Percentiles rank a stretch among this genome's conserved stretches.
Evolutionary conservation across 2,888 invertebrate species (phyloP).

Genomic region (Encarsia formosa): DNA sequence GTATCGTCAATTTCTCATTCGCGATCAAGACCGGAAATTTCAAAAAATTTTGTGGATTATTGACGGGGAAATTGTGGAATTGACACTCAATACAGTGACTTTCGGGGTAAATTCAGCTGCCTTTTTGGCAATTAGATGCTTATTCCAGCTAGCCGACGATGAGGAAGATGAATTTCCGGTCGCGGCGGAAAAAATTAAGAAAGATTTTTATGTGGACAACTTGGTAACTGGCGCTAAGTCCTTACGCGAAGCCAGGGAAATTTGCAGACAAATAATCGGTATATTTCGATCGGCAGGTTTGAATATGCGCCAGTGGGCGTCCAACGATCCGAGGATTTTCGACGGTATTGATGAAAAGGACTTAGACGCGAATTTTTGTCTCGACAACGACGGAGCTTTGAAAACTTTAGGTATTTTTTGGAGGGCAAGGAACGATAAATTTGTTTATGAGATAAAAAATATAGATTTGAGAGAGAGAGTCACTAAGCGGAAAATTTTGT

Average conservation of each 20-base stretch:
- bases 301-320: constrained; percentile 10
- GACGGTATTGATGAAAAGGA: background rate
- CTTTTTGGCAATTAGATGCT: constrained; percentile 2
- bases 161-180: background rate
- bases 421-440: constrained; percentile 20
- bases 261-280: background rate
- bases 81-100: background rate
- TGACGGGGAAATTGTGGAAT: background rate
- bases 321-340: constrained; percentile 1
- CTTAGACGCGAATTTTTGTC: background rate
- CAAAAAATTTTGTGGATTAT: constrained; percentile 1
- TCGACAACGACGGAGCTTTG: constrained; percentile 10
- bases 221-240: background rate
- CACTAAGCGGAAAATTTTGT: too few species aligned
- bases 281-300: background rate
- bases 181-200: background rate
- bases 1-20: too few species aligned
- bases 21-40: background rate
- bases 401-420: constrained; percentile 27
- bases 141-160: constrained; percentile 1
- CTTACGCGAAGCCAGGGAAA: background rate
- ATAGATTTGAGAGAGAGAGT: too few species aligned
- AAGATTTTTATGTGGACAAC: constrained; percentile 1
- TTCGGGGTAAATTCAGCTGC: background rate
- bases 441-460: too few species aligned